These are phyloP conservation scores for Melanostoma scalare DNA, from an alignment of 2,888 invertebrate genomes.

Conservation along the genomic window DNA sequence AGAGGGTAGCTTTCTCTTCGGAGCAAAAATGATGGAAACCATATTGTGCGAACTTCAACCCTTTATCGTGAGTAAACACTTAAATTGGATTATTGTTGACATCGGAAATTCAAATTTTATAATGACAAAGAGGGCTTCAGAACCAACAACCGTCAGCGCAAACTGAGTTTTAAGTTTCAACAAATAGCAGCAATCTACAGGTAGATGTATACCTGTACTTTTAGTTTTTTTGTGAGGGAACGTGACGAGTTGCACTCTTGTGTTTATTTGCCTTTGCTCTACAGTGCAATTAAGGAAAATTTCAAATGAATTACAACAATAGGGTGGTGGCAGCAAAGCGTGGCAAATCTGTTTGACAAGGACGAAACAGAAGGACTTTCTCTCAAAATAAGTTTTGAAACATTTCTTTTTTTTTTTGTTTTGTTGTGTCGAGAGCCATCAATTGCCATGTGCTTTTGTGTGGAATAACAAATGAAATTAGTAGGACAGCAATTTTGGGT, in stretches of 20 bases:
- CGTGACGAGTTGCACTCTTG: neutral
- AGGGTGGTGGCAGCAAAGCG: neutral
- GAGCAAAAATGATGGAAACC: slow-evolving; percentile 37
- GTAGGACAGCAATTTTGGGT: too few relatives aligned
- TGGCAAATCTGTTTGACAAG: too few relatives aligned
- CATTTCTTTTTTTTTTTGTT: too few relatives aligned
- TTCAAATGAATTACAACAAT: neutral
- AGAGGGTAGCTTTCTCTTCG: neutral
- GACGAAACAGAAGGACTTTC: too few relatives aligned
- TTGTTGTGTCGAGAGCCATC: too few relatives aligned
- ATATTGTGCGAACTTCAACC: slow-evolving; percentile 41
- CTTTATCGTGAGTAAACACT: slow-evolving; percentile 35
- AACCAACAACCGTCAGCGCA: neutral
- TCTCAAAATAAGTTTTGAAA: too few relatives aligned
- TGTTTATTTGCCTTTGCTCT: neutral
- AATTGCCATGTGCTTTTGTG: too few relatives aligned
- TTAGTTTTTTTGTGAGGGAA: too few relatives aligned
- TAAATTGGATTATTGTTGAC: slow-evolving; percentile 56
- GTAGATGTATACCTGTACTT: too few relatives aligned
- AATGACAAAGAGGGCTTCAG: slow-evolving; percentile 31
- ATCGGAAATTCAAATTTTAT: slow-evolving; percentile 58
- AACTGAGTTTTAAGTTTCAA: neutral
- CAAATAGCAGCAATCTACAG: too few relatives aligned
- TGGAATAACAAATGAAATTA: too few relatives aligned
- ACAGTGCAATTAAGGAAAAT: neutral